phyloP scores from a whole-genome alignment of 2,113 vertebrate species.

The Nannospalax galili region DNA sequence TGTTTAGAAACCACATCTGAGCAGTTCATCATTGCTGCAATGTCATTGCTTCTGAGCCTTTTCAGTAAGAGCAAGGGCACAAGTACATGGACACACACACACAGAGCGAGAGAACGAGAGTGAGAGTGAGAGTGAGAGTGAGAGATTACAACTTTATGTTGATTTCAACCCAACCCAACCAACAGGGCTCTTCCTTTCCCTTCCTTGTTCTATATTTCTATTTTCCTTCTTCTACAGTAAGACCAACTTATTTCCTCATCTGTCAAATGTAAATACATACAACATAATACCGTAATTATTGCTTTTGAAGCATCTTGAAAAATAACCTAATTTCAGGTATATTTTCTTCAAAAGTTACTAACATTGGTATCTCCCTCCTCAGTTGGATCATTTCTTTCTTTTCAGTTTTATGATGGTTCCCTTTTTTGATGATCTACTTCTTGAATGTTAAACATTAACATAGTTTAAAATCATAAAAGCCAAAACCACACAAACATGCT shows the following conservation, averaged over 20 bases:
- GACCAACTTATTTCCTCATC: constrained; percentile 31
- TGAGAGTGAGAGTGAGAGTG: too few relatives aligned
- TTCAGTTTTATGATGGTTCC: background rate
- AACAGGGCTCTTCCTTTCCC: background rate
- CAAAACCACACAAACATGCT: background rate
- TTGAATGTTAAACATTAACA: background rate
- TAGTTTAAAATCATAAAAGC: background rate
- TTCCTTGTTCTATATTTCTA: background rate
- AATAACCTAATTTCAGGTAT: background rate
- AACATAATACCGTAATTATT: background rate
- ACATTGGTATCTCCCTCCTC: background rate
- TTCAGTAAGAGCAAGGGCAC: background rate
- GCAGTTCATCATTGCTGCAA: background rate
- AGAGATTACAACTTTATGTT: too few relatives aligned
- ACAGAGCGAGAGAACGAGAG: too few relatives aligned
- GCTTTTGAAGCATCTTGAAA: background rate
- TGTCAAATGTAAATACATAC: background rate
- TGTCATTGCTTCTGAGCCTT: background rate
- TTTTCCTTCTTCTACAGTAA: constrained; percentile 1
- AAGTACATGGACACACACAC: background rate
- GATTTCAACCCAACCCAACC: too few relatives aligned
- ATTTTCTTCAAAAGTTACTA: background rate
- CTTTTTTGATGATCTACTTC: background rate
- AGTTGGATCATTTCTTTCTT: background rate
- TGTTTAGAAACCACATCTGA: background rate